Evolutionary conservation across 2,797 vertebrate genomes (phyloP).

Genomic region (Vultur gryphus): DNA sequence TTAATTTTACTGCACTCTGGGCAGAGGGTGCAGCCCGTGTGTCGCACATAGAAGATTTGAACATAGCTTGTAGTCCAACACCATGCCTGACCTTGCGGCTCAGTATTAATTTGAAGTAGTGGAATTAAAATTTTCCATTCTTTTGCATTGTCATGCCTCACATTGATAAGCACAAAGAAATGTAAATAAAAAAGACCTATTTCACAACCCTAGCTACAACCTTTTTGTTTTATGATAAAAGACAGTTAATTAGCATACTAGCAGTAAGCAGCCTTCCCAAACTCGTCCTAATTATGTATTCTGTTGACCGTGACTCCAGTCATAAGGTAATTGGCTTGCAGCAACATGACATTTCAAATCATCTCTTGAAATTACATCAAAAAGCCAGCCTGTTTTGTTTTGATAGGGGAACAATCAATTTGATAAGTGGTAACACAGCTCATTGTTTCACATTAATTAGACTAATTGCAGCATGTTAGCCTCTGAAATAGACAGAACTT

Average conservation of each 20-base stretch:
- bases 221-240: slow-evolving; percentile 85
- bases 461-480: slow-evolving; percentile 89
- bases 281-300: slow-evolving; percentile 87
- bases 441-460: slow-evolving; percentile 93
- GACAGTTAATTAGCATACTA: slow-evolving; percentile 86
- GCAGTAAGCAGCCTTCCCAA: slow-evolving; percentile 83
- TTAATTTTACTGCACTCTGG: not conserved
- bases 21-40: not conserved
- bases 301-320: slow-evolving; percentile 86
- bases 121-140: slow-evolving; percentile 76
- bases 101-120: slow-evolving; percentile 50
- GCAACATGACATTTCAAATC: slow-evolving; percentile 93
- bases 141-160: slow-evolving; percentile 78
- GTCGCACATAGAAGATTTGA: not conserved
- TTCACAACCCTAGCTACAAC: slow-evolving; percentile 73
- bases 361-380: slow-evolving; percentile 91
- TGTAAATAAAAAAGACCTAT: slow-evolving; percentile 83
- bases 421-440: slow-evolving; percentile 91
- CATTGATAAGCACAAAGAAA: slow-evolving; percentile 76
- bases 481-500: slow-evolving; percentile 84
- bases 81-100: slow-evolving; percentile 59
- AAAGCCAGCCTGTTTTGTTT: slow-evolving; percentile 87
- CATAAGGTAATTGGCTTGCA: slow-evolving; percentile 90
- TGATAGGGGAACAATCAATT: slow-evolving; percentile 93
- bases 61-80: not conserved